Conservation (phyloP, 53 echinoderm and acorn worm genomes). For the Mesocentrotus franciscanus region DNA sequence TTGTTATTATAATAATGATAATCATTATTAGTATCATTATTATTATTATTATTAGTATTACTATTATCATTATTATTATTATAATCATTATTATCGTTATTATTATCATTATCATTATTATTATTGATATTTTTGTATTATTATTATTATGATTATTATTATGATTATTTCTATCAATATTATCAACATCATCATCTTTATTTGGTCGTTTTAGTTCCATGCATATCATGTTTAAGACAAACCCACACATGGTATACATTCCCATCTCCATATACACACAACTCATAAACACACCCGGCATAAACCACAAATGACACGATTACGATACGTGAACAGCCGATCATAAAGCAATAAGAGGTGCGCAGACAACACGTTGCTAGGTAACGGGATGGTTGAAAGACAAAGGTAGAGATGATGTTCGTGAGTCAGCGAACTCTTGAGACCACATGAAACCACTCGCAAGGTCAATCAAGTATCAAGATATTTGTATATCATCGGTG, state of each 20-base stretch:
- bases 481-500: neutral
- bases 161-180: too few relatives aligned
- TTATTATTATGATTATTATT: too few relatives aligned
- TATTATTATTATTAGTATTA: too few relatives aligned
- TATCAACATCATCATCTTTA: too few relatives aligned
- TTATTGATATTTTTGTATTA: too few relatives aligned
- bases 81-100: too few relatives aligned
- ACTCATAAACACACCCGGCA: neutral
- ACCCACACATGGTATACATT: neutral
- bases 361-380: slow-evolving; percentile 43
- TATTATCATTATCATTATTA: too few relatives aligned
- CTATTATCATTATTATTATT: too few relatives aligned
- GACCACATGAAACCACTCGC: neutral
- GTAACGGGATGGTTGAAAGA: slow-evolving; percentile 9
- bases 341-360: slow-evolving; percentile 55
- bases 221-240: too few relatives aligned
- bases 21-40: too few relatives aligned
- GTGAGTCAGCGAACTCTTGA: slow-evolving; percentile 52
- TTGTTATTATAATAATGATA: too few relatives aligned
- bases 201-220: too few relatives aligned
- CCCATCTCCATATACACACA: neutral
- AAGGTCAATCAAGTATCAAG: slow-evolving; percentile 32
- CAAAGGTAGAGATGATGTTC: neutral
- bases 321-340: neutral
- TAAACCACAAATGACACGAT: slow-evolving; percentile 33